phyloP scores from a whole-genome alignment of 2,888 invertebrate genomes.

The Hyalella azteca region DNA sequence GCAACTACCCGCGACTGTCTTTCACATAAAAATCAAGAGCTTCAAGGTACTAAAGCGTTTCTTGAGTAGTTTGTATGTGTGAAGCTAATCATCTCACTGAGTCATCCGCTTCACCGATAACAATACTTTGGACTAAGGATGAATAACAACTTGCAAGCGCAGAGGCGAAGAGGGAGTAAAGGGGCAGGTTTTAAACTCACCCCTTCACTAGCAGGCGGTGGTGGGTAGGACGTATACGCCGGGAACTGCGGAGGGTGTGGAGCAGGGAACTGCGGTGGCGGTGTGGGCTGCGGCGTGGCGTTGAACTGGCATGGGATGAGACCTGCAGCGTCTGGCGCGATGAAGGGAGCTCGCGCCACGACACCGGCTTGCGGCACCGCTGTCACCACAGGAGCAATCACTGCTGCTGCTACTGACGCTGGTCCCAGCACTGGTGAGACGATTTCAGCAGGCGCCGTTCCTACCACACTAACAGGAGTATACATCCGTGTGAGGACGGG shows the following conservation, averaged over 20 bases:
- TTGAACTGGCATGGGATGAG: constrained; percentile 53
- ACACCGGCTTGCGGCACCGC: constrained; percentile 43
- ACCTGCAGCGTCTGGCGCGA: constrained; percentile 47
- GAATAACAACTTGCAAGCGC: no score
- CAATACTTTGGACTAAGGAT: no score
- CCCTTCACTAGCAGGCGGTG: constrained; percentile 17
- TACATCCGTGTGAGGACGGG: constrained; percentile 49
- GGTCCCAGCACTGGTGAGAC: constrained; percentile 60
- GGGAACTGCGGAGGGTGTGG: constrained; percentile 57
- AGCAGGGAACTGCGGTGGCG: constrained; percentile 43
- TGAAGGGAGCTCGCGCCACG: constrained; percentile 45
- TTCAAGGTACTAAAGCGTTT: no score
- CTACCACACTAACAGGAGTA: constrained; percentile 58
- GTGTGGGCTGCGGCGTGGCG: constrained; percentile 48
- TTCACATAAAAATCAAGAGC: no score
- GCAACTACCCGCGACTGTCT: no score
- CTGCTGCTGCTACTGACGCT: constrained; percentile 59
- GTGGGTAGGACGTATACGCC: constrained; percentile 52
- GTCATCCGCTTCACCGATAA: no score
- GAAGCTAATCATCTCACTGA: no score
- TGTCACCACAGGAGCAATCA: constrained; percentile 58
- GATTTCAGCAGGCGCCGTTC: constrained; percentile 52
- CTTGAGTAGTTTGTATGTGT: no score
- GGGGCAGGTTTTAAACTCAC: neutral
- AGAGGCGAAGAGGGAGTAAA: no score